Conservation (phyloP, 2,888 invertebrate species). For the Agriotes lineatus region DNA sequence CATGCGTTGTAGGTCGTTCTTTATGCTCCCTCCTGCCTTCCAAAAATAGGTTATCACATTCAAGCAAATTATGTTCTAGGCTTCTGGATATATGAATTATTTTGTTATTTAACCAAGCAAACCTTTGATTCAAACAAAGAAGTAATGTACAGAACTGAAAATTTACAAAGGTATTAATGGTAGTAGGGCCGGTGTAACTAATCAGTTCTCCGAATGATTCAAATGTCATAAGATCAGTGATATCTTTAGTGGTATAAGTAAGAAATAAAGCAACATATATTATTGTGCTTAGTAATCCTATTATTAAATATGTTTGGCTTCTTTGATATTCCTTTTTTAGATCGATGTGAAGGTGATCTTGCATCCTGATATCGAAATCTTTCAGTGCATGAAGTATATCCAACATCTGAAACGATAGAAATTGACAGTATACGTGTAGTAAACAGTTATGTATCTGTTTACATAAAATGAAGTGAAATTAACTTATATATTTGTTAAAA, state of each 20-base stretch:
- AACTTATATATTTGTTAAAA: too few species aligned
- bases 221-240: background rate
- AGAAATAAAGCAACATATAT: background rate
- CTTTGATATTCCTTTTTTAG: conserved; percentile 3
- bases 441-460: background rate
- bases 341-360: conserved; percentile 3
- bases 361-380: conserved; percentile 1
- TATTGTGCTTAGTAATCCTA: background rate
- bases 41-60: background rate
- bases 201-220: background rate
- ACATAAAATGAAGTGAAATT: too few species aligned
- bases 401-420: conserved; percentile 7
- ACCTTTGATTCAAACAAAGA: conserved; percentile 3
- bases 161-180: conserved; percentile 1
- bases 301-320: background rate
- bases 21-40: background rate
- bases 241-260: background rate
- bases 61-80: background rate
- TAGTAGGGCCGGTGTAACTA: background rate
- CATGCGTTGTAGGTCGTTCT: background rate
- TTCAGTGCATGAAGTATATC: background rate
- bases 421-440: background rate
- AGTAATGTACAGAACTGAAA: conserved; percentile 8
- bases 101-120: background rate
- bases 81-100: background rate